Evolutionary conservation across 1,140 invertebrate genomes (phyloP), one percentile per base, ranked within the genome.

Genomic region (Hyphantria cunea): DNA sequence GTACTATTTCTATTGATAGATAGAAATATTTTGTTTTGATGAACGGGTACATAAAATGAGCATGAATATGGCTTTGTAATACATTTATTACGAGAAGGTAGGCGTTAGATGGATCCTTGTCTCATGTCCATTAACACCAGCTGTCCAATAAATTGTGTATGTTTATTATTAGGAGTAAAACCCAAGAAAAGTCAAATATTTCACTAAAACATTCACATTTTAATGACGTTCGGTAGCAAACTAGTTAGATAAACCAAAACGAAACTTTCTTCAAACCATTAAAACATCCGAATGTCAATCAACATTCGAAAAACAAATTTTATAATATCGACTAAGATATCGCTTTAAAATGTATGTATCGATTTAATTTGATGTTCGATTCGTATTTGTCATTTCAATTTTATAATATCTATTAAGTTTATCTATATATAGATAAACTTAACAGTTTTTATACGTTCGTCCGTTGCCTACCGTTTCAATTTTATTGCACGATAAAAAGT

Each of bases 401-500:
- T 84, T 84, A 84, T 72, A 80, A 79, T 80, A 70, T 62, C 76
- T 79, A 80, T 84, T 78, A 84, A 80, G 71, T 68, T 84, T 84
- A 83, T 83, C 82, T 84, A 82, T 86, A 76, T 72, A 74, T 80
- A 25, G 17, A 25, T 25, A 25, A 25, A 25, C 17, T 25, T 25
- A 25, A 25, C 33, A 45, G 15, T 79, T 79, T 83, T 82, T 78
- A 86, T 78, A 70, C 73, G 70, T 73, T 64, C 68, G 63, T 64
- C 70, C 69, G 67, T 68, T 78, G 76, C 72, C 82, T 82, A 80
- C 81, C 78, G 79, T 80, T 80, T 77, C 70, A 78, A 72, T 76
- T 78, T 81, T 86, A 65, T 52, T 52, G 49, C 39, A 47, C 50
- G 49, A 55, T 55, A 55, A 47, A 42, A 48, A 12, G 15, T 44